These are phyloP conservation scores for Vombatus ursinus DNA, from an alignment of 2,113 vertebrate species.

Conservation along the genomic window DNA sequence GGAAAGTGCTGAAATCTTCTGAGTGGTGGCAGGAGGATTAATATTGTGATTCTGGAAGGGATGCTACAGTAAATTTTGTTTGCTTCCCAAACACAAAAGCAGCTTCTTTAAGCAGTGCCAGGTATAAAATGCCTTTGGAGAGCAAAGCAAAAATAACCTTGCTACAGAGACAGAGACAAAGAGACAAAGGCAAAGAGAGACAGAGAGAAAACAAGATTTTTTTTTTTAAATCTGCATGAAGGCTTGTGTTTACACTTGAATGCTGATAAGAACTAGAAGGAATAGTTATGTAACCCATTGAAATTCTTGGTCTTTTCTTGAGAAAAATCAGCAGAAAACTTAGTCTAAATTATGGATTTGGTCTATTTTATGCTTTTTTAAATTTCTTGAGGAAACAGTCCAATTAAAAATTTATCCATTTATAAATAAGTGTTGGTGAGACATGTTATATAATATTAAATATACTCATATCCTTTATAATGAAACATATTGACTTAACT, in stretches of 20 bases:
- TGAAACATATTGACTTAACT: neutral
- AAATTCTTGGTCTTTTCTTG: constrained; percentile 75
- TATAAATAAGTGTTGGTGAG: no score
- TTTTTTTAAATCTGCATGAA: neutral
- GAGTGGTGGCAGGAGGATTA: constrained; percentile 47
- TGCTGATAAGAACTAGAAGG: neutral
- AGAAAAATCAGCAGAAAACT: constrained; percentile 78
- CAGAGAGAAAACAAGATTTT: neutral
- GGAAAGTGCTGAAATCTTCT: constrained; percentile 53
- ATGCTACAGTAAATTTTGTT: constrained; percentile 34
- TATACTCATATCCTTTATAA: neutral
- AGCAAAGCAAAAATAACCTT: constrained; percentile 21
- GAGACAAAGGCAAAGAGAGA: neutral
- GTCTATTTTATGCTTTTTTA: constrained; percentile 71
- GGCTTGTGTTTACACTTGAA: neutral
- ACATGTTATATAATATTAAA: no score
- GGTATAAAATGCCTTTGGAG: constrained; percentile 48
- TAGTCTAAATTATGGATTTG: constrained; percentile 75
- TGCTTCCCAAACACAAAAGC: constrained; percentile 36
- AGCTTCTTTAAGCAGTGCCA: constrained; percentile 42
- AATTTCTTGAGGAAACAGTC: constrained; percentile 72
- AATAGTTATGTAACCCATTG: constrained; percentile 70
- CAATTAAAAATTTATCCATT: constrained; percentile 55
- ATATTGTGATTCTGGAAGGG: constrained; percentile 46
- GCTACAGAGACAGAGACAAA: neutral